Conservation (phyloP, 2,113 vertebrate genomes). For the Pollimyrus isidori region DNA sequence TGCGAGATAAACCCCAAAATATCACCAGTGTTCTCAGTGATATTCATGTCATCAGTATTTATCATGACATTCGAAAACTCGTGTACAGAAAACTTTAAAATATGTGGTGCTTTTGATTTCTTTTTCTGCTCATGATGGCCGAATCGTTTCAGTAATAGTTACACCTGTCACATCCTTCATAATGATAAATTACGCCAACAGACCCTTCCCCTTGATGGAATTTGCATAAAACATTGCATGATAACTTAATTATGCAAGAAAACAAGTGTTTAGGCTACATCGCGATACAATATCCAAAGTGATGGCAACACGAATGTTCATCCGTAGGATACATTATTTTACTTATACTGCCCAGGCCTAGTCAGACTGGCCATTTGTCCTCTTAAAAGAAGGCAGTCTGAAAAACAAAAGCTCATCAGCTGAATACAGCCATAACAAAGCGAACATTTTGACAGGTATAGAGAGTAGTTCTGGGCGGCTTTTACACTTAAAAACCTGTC, state of each 20-base stretch:
- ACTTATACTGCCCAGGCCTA: not conserved
- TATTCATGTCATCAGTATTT: not conserved
- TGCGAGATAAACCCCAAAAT: not conserved
- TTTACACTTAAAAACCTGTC: not conserved
- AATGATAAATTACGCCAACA: not conserved
- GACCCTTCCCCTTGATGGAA: not conserved
- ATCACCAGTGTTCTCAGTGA: not conserved
- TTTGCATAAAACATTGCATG: not conserved
- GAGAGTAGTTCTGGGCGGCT: not conserved
- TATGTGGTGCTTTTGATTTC: not conserved
- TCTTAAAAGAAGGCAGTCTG: slow-evolving; percentile 41
- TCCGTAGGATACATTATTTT: not conserved
- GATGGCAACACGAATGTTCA: not conserved
- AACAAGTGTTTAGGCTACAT: not conserved
- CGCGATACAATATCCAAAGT: not conserved
- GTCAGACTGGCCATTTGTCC: slow-evolving; percentile 41
- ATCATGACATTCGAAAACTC: not conserved
- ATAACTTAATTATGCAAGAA: not conserved
- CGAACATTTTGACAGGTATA: too few species aligned
- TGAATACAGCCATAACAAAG: not conserved
- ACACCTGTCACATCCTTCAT: too few species aligned
- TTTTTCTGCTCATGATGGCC: not conserved
- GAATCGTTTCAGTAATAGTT: not conserved
- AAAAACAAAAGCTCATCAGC: not conserved
- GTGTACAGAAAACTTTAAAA: not conserved